phyloP scores from a whole-genome alignment of 2,888 invertebrate genomes.

The Bugulina stolonifera region DNA sequence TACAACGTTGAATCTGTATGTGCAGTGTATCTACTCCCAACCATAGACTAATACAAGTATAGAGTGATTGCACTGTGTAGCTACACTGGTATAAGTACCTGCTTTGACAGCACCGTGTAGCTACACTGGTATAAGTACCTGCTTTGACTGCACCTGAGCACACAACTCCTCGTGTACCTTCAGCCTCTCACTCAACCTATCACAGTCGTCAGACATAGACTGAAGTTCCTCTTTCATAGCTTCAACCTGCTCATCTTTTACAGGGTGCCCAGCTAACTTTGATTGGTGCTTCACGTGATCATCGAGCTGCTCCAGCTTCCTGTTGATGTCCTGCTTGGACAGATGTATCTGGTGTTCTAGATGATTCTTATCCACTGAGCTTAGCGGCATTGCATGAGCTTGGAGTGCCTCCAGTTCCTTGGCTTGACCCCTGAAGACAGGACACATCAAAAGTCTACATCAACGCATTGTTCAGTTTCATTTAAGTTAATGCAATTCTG shows the following conservation, averaged over 20 bases:
- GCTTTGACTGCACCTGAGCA: conserved; percentile 3
- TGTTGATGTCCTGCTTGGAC: background rate
- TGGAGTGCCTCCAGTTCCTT: background rate
- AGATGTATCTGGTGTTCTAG: conserved; percentile 18
- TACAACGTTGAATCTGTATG: too few species aligned
- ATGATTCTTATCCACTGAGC: conserved; percentile 18
- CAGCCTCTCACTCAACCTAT: background rate
- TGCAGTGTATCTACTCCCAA: too few species aligned
- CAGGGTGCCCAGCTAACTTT: background rate
- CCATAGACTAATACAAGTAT: too few species aligned
- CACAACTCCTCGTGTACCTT: conserved; percentile 4
- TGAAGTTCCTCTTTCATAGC: background rate
- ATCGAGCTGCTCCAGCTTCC: background rate
- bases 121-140: too few species aligned
- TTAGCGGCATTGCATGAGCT: conserved; percentile 18
- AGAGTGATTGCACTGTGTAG: too few species aligned
- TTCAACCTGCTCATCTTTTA: background rate
- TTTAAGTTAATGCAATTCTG: too few species aligned
- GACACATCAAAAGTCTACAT: background rate
- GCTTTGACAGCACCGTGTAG: too few species aligned
- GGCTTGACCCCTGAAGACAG: background rate
- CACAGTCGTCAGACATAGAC: background rate
- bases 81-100: too few species aligned
- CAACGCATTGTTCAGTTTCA: too few species aligned
- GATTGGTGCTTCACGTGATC: background rate